Evolutionary conservation across 2,797 vertebrate genomes (phyloP), one percentile per base, ranked within the genome.

Genomic region (Dryobates pubescens): DNA sequence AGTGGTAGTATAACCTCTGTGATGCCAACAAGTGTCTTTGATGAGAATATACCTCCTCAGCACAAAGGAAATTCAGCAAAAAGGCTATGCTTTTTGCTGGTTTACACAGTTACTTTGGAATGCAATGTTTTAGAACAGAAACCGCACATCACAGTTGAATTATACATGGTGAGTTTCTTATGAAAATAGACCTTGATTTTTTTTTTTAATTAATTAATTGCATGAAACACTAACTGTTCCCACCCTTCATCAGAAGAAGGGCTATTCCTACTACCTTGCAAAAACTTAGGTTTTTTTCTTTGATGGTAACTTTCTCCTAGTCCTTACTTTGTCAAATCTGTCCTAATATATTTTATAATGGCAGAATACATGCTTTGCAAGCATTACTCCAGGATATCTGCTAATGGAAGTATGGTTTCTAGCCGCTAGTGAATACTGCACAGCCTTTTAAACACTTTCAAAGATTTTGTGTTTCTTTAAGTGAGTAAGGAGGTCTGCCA

Each of bases 121-220:
- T 57, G 87, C 59, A 51, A 53, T 78, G 22, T 80, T 95, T 95
- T 84, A 83, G 95, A 94, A 70, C 85, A 34, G 29, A 96, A 78
- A 75, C 79, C 91, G 82, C 70, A 68, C n/a, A 78, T 59, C 30
- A 69, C 79, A 93, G 89, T 20, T 76, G 53, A 96, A 71, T 63
- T 13, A 92, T 84, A 54, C 47, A 74, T 47, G 53, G 7, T 13
- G 5, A 15, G 4, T 17, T 49, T 90, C 68, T 61, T 20, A 86
- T 61, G 15, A 77, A 78, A 93, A 92, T 38, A 0, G 8, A 30
- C 13, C 7, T 59, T 56, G 41, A 2, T 29, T 4, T 8, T 88
- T 73, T 26, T 73, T 12, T 75, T 51, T 23, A 10, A 81, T 70
- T 49, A 80, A 62, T 38, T 85, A 32, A 34, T 64, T 20, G 56